A percentile compares a stretch with the other conserved stretches of the same genome.
Evolutionary conservation across 2,888 invertebrate species (phyloP).

Genomic region (Dendrolimus pini): DNA sequence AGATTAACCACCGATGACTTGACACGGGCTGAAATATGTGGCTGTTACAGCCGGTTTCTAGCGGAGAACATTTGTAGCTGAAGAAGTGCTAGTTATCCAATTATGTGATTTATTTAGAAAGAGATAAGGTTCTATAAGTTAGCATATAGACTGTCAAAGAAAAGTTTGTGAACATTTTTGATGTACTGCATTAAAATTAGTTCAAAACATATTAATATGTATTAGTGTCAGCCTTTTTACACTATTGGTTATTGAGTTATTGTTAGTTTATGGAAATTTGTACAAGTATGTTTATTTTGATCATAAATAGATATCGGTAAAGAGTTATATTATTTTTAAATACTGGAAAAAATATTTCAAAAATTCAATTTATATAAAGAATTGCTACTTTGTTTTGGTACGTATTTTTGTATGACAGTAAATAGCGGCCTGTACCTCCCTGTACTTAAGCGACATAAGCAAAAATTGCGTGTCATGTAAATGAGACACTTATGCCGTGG

Average conservation of each 20-base stretch:
- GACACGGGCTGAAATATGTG: constrained; percentile 49
- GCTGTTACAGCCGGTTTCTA: constrained; percentile 20
- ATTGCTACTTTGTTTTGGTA: too few species aligned
- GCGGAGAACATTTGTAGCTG: background rate
- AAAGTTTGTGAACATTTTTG: constrained; percentile 25
- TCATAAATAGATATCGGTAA: background rate
- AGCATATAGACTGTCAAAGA: too few species aligned
- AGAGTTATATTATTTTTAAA: background rate
- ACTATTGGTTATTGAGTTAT: constrained; percentile 66
- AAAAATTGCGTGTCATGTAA: too few species aligned
- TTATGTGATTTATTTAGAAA: constrained; percentile 3
- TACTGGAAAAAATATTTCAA: too few species aligned
- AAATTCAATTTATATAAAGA: too few species aligned
- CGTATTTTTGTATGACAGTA: too few species aligned
- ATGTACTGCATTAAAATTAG: constrained; percentile 56
- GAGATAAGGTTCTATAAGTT: too few species aligned
- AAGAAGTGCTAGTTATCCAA: constrained; percentile 14
- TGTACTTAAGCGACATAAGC: too few species aligned
- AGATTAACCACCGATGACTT: constrained; percentile 72
- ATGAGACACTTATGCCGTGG: too few species aligned
- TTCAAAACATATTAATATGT: constrained; percentile 63
- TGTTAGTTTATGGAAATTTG: constrained; percentile 57
- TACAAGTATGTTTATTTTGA: constrained; percentile 29
- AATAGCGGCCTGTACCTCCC: too few species aligned
- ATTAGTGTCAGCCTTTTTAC: constrained; percentile 63